A percentile compares a stretch with the other conserved stretches of the same genome.
These are phyloP conservation scores for Artibeus lituratus DNA, from an alignment of 2,797 vertebrate genomes.

Conservation along the genomic window DNA sequence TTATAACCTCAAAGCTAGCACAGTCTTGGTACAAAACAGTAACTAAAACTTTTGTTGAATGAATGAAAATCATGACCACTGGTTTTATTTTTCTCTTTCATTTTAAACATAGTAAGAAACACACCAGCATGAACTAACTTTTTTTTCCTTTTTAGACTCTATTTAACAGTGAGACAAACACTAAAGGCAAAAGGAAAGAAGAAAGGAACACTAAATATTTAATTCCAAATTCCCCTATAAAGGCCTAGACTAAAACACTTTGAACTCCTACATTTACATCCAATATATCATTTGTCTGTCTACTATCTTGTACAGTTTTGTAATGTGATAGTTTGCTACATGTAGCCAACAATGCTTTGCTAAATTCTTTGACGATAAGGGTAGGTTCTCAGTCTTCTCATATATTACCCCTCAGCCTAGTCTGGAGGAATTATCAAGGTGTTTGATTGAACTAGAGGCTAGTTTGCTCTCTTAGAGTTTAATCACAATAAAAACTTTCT, in stretches of 20 bases:
- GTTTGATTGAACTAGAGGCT: neutral
- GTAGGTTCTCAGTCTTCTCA: neutral
- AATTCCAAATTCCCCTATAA: neutral
- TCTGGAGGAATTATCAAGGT: neutral
- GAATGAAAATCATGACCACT: neutral
- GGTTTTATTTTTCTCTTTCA: neutral
- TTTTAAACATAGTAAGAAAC: constrained; percentile 29
- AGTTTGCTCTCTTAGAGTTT: neutral
- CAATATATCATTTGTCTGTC: neutral
- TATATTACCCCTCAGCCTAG: neutral
- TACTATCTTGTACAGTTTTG: neutral
- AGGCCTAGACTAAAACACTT: neutral
- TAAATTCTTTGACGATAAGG: neutral
- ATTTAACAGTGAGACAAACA: neutral
- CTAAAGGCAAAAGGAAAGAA: neutral
- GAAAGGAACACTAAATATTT: neutral
- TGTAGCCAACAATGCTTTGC: neutral
- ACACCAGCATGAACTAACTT: neutral
- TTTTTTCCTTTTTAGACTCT: neutral
- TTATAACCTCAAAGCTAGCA: neutral
- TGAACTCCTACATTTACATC: neutral
- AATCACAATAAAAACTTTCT: neutral
- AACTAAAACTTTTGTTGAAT: neutral
- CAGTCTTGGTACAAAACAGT: neutral
- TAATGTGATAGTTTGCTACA: neutral